A percentile compares a stretch with the other conserved stretches of the same genome.
These are phyloP conservation scores for Astropecten irregularis DNA, from an alignment of 53 echinoderm and acorn worm genomes.

Conservation along the genomic window DNA sequence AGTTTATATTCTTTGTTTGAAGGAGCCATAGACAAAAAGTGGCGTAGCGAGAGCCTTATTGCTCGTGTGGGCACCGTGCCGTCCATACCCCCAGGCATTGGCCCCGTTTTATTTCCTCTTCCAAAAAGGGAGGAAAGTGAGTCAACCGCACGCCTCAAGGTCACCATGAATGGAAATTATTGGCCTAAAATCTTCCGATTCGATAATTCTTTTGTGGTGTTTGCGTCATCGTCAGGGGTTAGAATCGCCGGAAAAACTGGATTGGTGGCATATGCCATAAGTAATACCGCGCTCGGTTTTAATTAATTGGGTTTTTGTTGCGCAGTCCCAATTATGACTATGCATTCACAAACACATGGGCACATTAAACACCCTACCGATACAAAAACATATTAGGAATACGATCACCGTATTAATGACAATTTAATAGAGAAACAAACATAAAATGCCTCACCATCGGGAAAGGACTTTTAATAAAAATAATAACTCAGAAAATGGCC, in stretches of 20 bases:
- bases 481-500: no score
- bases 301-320: constrained; percentile 22
- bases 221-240: neutral
- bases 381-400: no score
- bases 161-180: constrained; percentile 13
- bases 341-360: no score
- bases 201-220: constrained; percentile 17
- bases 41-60: neutral
- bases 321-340: no score
- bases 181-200: constrained; percentile 32
- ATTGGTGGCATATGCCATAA: constrained; percentile 16
- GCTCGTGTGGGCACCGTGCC: neutral
- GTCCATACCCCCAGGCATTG: neutral
- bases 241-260: neutral
- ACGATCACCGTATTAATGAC: no score
- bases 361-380: no score
- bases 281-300: constrained; percentile 2
- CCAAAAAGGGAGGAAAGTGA: neutral
- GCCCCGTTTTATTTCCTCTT: neutral
- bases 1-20: neutral
- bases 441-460: no score
- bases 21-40: neutral
- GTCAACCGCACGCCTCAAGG: constrained; percentile 33
- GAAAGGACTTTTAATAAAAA: no score
- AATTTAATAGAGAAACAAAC: no score